Evolutionary conservation across 2,113 vertebrate species (phyloP), one percentile per base, ranked within the genome.

Genomic region (Cochlearius cochlearius): DNA sequence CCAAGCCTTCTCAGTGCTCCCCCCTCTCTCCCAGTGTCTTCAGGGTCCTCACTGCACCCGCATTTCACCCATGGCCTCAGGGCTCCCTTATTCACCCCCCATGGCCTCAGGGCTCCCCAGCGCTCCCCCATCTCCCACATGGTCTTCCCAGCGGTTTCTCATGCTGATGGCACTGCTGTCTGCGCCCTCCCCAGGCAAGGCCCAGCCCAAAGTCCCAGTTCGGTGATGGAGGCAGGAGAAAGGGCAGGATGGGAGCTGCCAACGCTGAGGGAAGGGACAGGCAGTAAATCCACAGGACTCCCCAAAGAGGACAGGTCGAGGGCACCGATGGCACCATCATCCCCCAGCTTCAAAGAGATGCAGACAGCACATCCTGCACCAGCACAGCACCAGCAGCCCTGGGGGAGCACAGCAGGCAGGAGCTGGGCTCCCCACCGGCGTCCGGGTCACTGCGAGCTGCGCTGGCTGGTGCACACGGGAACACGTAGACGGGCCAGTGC

Each of bases 221-320:
- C 66, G 32, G 19, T 45, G 71, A 55, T 26, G 29, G 50, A 67
- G 20, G 26, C 12, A 79, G 58, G 38, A 82, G 36, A 79, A 86
- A 79, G 20, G 52, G 26, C 19, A 69, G 41, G 52, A 53, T 0
- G 0, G 38, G 30, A 52, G 36, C 15, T 45, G 34, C 45, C 1
- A 5, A 11, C 52, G n/a, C n/a, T 26, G 7, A 50, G 11, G 47
- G 23, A 60, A 62, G 17, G 34, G 20, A 38, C 30, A 52, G n/a
- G 9, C n/a, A 45, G 12, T 27, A 79, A 94, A 75, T 43, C 32
- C 45, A 56, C 11, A 62, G 10, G 18, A 45, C 4, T 81, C 34
- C 13, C 3, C 2, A 1, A 36, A 30, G 56, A 7, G 6, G 38
- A 11, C 12, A 34, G 8, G 6, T 3, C 5, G 5, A 15, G 26